Evolutionary conservation across 2,113 vertebrate species (phyloP), one percentile per base, ranked within the genome.

Genomic region (Ceyx margarethae): DNA sequence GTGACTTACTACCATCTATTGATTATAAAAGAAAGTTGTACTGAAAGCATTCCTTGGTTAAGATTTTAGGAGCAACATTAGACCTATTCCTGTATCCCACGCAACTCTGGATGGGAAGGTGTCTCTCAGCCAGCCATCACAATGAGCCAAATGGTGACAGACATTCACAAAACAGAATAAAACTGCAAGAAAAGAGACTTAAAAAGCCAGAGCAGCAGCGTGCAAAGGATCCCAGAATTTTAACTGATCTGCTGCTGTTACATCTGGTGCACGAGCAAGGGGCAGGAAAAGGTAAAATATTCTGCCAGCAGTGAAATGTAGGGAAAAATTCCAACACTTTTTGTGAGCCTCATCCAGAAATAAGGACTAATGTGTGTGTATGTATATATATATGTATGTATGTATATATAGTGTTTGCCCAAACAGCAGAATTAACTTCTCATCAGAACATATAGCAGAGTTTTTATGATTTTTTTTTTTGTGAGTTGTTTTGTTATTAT

Each of bases 111-210:
- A 40, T 51, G 42, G 62, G 61, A 89, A 56, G 22, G 31, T 21
- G 18, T 46, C 5, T 1, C 62, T 48, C 89, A 72, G 83, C n/a
- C 72, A 37, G 7, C 4, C 37, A n/a, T 26, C n/a, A 22, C 29
- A 54, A 50, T 3, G 31, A 50, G n/a, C 0, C 0, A 1, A 50
- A 26, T 14, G 6, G 25, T 68, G 66, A 13, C 3, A 2, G 15
- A 43, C 53, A 4, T 29, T 31, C 31, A 18, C 28, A 46, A 53
- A 45, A 29, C 19, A 9, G 43, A 72, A 42, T 29, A 60, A 77
- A 84, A 28, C 43, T 75, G 18, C 57, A 57, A 56, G 67, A 62
- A 84, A 21, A 67, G n/a, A 43, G 29, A 43, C 19, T 20, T 64
- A 26, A 81, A 84, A 68, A 20, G 23, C 15, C 29, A 28, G 67